Evolutionary conservation across 2,113 vertebrate species (phyloP).

Genomic region (Dicaeum eximium): DNA sequence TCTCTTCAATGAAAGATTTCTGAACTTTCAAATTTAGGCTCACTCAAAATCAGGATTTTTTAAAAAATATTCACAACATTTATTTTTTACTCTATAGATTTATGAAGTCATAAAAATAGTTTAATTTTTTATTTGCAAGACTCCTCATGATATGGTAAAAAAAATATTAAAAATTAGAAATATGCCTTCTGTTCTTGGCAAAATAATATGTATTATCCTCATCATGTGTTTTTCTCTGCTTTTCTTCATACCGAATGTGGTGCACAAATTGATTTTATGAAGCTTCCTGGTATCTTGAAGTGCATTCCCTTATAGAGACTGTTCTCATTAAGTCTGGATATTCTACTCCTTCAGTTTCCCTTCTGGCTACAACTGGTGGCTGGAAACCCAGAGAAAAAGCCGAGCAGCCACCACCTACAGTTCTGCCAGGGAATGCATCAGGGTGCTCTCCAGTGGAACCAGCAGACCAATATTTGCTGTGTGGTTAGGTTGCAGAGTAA

Average conservation of each 20-base stretch:
- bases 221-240: not conserved
- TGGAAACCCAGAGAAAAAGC: not conserved
- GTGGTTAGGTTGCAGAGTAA: not conserved
- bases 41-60: not conserved
- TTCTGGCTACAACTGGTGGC: not conserved
- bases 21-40: not conserved
- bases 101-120: not conserved
- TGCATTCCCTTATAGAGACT: not conserved
- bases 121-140: not conserved
- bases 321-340: not conserved
- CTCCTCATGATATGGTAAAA: not conserved
- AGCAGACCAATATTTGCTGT: not conserved
- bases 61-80: not conserved
- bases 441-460: not conserved
- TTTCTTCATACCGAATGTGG: not conserved
- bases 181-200: not conserved
- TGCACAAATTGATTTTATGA: not conserved
- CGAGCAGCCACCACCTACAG: not conserved
- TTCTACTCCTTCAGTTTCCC: not conserved
- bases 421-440: not conserved
- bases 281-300: not conserved
- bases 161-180: not conserved
- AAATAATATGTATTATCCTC: not conserved
- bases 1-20: not conserved
- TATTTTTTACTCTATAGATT: not conserved